Percentiles rank a stretch among this genome's conserved stretches.
phyloP scores from a whole-genome alignment of 1,140 invertebrate species.

The Berghia stephanieae region DNA sequence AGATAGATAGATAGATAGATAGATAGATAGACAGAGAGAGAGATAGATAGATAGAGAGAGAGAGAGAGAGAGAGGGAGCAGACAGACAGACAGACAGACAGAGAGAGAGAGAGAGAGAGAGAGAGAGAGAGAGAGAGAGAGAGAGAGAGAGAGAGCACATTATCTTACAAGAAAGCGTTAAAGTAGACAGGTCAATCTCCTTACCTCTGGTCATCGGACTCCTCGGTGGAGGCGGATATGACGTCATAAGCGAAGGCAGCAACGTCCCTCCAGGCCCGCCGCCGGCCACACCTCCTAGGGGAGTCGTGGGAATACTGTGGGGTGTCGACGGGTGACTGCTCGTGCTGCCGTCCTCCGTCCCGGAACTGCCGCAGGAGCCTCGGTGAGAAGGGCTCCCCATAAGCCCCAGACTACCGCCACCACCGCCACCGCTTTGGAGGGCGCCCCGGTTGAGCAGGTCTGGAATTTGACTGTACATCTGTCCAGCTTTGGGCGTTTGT shows the following conservation, averaged over 20 bases:
- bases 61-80: slow-evolving; percentile 6
- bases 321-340: slow-evolving; percentile 52
- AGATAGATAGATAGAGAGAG: not conserved
- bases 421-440: not conserved
- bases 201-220: slow-evolving; percentile 17
- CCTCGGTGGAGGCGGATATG: not conserved
- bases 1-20: not conserved
- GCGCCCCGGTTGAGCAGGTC: slow-evolving; percentile 38
- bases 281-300: not conserved
- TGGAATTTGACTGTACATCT: slow-evolving; percentile 35
- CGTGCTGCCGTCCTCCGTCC: slow-evolving; percentile 48
- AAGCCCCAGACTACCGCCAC: slow-evolving; percentile 19
- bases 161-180: not conserved
- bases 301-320: slow-evolving; percentile 25
- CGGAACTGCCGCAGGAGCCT: slow-evolving; percentile 40
- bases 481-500: not conserved
- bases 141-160: not conserved
- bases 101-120: not conserved
- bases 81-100: not conserved
- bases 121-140: not conserved
- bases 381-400: no score
- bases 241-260: not conserved
- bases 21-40: not conserved
- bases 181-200: not conserved
- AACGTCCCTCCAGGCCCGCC: no score